A percentile compares a stretch with the other conserved stretches of the same genome.
phyloP scores from a whole-genome alignment of 1,140 invertebrate species.

The Globodera ellingtonae region DNA sequence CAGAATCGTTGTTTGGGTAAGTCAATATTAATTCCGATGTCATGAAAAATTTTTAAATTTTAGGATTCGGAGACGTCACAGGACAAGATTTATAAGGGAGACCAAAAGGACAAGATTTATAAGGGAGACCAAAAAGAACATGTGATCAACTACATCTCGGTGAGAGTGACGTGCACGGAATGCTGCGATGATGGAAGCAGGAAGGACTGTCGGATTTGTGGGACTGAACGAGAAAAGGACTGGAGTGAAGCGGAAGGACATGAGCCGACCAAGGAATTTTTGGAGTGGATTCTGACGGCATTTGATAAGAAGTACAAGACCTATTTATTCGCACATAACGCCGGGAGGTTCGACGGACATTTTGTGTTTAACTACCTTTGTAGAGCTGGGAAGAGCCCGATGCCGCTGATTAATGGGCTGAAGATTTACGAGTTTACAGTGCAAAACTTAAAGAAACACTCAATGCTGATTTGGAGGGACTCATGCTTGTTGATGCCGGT shows the following conservation, averaged over 20 bases:
- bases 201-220: background rate
- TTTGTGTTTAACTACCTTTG: conserved; percentile 1
- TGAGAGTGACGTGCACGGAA: background rate
- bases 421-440: background rate
- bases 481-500: background rate
- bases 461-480: background rate
- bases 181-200: background rate
- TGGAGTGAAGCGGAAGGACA: conserved; percentile 3
- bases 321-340: background rate
- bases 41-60: too few relatives aligned
- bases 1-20: background rate
- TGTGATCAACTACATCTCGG: background rate
- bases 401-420: background rate
- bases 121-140: background rate
- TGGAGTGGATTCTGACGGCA: background rate
- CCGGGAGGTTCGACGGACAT: background rate
- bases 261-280: background rate
- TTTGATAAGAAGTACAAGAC: background rate
- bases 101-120: too few relatives aligned
- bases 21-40: too few relatives aligned
- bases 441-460: background rate
- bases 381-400: background rate
- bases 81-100: background rate
- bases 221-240: background rate
- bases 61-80: conserved; percentile 6